Base-by-base conservation (phyloP, 2,888 invertebrate genomes). In the Plebejus anna region DNA sequence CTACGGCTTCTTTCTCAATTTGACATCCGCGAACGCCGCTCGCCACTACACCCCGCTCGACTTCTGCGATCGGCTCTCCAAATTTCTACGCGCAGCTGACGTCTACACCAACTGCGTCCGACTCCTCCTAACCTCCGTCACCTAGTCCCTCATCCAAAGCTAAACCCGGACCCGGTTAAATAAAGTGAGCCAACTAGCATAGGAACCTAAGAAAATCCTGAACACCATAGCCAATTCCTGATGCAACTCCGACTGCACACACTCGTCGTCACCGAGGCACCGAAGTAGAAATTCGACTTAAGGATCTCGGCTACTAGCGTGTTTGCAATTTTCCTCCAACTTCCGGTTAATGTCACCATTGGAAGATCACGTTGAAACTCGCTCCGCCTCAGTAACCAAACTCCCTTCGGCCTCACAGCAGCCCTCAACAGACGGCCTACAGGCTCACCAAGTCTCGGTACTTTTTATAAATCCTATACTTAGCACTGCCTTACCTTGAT, bases 361-460 rank as follows among this genome's bases (percentile, higher is more conserved):
- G 84, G 91, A 91, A 90, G 91, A 91, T 88, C 83, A 85, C 84
- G 85, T 86, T 88, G 87, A 88, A 87, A 84, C 84, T 79, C 81
- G 80, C 85, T 84, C 82, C 86, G 87, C 88, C 87, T 87, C 87
- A 81, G 81, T 82, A 80, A 82, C 81, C 83, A 83, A 86, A 86
- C 86, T 88, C 86, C 90, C 90, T 88, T 86, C 89, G 89, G 91
- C 91, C 88, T 88, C 90, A 90, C 88, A 86, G 90, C 92, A 89
- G 89, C 88, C 89, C 85, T 80, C 85, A 88, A 88, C 87, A 90
- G 82, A 88, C 89, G 87, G 84, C 83, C 84, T 84, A 83, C 88
- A 88, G 88, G 90, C 92, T 89, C 92, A 91, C 88, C 92, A 91
- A 88, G 86, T 90, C 87, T 92, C 91, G 93, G 93, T 94, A 94